Evolutionary conservation across 2,113 vertebrate species (phyloP).

Genomic region (Oreochromis niloticus): DNA sequence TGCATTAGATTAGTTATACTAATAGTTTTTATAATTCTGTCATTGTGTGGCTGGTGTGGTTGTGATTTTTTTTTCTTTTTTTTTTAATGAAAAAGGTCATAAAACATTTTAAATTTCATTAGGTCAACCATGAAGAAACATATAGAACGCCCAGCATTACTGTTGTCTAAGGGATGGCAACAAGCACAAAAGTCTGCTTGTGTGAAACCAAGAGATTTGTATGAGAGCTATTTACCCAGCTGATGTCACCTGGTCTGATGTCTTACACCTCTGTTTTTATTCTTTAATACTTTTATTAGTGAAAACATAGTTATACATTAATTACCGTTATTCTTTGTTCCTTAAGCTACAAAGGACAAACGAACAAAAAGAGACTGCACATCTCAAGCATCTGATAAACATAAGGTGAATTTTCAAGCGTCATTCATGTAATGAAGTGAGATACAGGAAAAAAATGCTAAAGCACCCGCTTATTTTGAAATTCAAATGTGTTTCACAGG

Average conservation of each 20-base stretch:
- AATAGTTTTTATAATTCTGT: not conserved
- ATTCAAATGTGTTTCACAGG: constrained; percentile 44
- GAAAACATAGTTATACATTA: not conserved
- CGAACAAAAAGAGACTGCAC: constrained; percentile 8
- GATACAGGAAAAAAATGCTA: not conserved
- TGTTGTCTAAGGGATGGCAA: not conserved
- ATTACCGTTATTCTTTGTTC: not conserved
- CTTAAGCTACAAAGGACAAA: constrained; percentile 57
- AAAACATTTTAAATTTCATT: not conserved
- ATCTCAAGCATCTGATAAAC: constrained; percentile 65
- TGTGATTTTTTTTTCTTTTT: not conserved
- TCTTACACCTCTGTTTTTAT: not conserved
- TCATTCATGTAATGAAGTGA: not conserved
- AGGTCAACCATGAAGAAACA: not conserved
- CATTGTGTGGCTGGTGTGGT: not conserved
- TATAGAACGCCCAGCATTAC: not conserved
- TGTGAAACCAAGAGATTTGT: not conserved
- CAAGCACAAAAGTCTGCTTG: not conserved
- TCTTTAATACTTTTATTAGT: not conserved
- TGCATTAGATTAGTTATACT: not conserved
- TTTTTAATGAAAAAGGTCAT: not conserved
- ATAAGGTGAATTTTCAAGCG: constrained; percentile 69
- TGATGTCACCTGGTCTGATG: not conserved
- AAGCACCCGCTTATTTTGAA: not conserved
- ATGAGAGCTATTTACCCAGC: not conserved